Evolutionary conservation across 2,797 vertebrate species (phyloP), one percentile per base, ranked within the genome.

Genomic region (Microhierax caerulescens): DNA sequence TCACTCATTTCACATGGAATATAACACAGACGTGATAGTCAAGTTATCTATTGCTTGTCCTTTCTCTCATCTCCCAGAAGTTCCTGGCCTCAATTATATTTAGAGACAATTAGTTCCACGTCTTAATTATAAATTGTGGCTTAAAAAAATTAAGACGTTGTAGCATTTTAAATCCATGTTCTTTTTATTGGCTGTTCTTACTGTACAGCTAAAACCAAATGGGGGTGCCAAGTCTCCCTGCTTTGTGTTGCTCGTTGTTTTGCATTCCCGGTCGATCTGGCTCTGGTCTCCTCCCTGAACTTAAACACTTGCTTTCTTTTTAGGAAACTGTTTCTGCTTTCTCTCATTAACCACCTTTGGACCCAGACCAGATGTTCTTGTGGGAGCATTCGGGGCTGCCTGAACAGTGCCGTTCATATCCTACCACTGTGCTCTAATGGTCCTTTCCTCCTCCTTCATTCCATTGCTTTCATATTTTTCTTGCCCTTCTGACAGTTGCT

Each of bases 1-100:
- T 87, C 4, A 1, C 13, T 50, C 47, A 16, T 53, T 63, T 76
- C 32, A 10, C 34, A 18, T 74, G 53, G 67, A 41, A 41, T 74
- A 23, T 13, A 82, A 37, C 1, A 3, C 69, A 69, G 37, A 60
- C 10, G 2, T 75, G 39, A 37, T 53, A 69, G 56, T 82, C 37
- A 61, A 3, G 2, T 64, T 82, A 53, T 27, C 65, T 60, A 10
- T 28, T 80, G 53, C 15, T 78, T 1, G 5, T 88, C 60, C 67
- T 79, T 90, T 88, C 47, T 76, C 39, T 94, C 77, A 79, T 90
- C 43, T 51, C 8, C 20, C 28, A 43, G 57, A 90, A 84, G 43
- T 90, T 95, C 43, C 47, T 94, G 85, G n/a, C 65, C 61, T 95
- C 65, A 86, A 78, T 93, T 95, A 69, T 65, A 34, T 74, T 90